Conservation (phyloP, 1,140 invertebrate genomes). For the Ceratina japonica region DNA sequence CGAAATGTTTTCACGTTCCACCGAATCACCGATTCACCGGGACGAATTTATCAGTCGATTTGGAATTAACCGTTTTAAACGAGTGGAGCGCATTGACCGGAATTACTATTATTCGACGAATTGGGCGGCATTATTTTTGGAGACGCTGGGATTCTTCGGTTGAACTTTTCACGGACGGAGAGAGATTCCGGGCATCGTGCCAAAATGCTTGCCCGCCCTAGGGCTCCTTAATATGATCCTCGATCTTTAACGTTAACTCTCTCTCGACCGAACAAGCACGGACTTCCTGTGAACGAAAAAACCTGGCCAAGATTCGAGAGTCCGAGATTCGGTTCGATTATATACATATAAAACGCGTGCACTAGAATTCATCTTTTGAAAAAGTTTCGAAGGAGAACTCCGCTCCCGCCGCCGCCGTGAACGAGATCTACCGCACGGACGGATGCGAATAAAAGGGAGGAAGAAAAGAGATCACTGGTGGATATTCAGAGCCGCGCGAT, state of each 20-base stretch:
- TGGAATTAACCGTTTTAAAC: constrained; percentile 20
- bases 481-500: constrained; percentile 46
- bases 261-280: constrained; percentile 15
- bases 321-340: constrained; percentile 44
- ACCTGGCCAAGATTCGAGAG: constrained; percentile 7
- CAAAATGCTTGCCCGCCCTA: constrained; percentile 44
- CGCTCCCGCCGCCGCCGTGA: background rate
- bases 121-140: constrained; percentile 55
- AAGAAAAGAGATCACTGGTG: constrained; percentile 15
- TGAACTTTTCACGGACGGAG: constrained; percentile 44
- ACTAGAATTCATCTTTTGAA: constrained; percentile 39
- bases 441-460: background rate
- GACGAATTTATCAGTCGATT: background rate
- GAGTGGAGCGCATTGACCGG: constrained; percentile 14
- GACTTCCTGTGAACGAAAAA: constrained; percentile 7
- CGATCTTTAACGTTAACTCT: constrained; percentile 30
- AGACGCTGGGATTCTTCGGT: constrained; percentile 44
- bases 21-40: background rate
- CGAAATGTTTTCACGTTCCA: background rate
- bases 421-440: constrained; percentile 5
- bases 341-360: background rate
- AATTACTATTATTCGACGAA: constrained; percentile 29
- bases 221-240: constrained; percentile 5
- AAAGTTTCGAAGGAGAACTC: constrained; percentile 41
- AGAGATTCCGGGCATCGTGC: constrained; percentile 38